A percentile compares a stretch with the other conserved stretches of the same genome.
Conservation (phyloP, 2,888 invertebrate genomes). For the Mesoligia furuncula region DNA sequence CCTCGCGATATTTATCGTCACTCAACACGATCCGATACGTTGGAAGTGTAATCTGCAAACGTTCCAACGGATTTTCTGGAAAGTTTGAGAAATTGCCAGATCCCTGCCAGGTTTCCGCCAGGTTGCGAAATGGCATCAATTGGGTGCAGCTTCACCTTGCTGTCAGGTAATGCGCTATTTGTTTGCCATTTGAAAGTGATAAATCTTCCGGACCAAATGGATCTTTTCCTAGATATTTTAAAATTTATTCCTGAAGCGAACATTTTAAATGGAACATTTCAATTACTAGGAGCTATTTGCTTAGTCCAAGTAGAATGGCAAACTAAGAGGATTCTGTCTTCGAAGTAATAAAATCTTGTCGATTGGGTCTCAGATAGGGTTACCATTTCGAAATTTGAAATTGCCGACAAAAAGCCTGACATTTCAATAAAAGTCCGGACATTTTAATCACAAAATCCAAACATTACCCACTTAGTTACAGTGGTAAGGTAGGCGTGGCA, state of each 20-base stretch:
- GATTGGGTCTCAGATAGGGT: slow-evolving; percentile 27
- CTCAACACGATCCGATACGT: slow-evolving; percentile 36
- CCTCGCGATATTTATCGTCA: slow-evolving; percentile 39
- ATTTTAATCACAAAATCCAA: too few relatives aligned
- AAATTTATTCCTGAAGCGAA: slow-evolving; percentile 42
- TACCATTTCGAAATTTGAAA: too few relatives aligned
- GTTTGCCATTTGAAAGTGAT: slow-evolving; percentile 54
- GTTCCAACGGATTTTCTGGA: slow-evolving; percentile 24
- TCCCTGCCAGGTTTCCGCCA: slow-evolving; percentile 26
- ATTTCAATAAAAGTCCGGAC: too few relatives aligned
- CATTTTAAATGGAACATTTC: slow-evolving; percentile 53
- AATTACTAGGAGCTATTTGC: slow-evolving; percentile 51
- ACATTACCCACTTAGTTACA: too few relatives aligned
- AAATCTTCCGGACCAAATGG: slow-evolving; percentile 36
- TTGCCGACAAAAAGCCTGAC: too few relatives aligned
- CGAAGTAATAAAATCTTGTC: slow-evolving; percentile 35
- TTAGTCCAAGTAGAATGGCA: slow-evolving; percentile 6
- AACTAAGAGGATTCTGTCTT: slow-evolving; percentile 27
- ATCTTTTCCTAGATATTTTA: slow-evolving; percentile 28
- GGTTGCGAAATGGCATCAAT: slow-evolving; percentile 46
- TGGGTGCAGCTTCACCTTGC: slow-evolving; percentile 47
- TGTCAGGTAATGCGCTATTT: slow-evolving; percentile 58
- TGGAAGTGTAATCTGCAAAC: slow-evolving; percentile 43
- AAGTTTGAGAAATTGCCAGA: slow-evolving; percentile 53
- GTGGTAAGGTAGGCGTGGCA: too few relatives aligned